These are phyloP conservation scores for Myiothlypis chrysogaster DNA, from an alignment of 2,797 vertebrate genomes.

Conservation along the genomic window DNA sequence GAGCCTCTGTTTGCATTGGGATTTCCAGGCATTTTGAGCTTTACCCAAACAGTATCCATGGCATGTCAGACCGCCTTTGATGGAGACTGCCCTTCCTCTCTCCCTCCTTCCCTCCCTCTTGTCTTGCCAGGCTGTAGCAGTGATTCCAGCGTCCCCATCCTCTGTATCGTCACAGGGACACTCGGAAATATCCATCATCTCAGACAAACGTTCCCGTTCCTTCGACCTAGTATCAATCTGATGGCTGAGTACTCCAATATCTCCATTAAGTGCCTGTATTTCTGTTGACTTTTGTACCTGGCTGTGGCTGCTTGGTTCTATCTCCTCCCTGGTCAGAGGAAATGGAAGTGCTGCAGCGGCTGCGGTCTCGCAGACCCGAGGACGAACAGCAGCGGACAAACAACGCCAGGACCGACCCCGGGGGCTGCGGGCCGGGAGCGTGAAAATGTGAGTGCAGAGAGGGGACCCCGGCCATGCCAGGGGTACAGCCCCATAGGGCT, in stretches of 20 bases:
- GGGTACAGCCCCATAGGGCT: background rate
- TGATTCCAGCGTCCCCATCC: background rate
- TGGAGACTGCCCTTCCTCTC: conserved; percentile 9
- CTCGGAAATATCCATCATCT: background rate
- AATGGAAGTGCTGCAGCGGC: background rate
- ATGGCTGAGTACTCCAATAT: background rate
- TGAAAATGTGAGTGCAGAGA: background rate
- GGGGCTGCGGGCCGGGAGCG: background rate
- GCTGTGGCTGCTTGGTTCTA: background rate
- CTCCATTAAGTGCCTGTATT: background rate
- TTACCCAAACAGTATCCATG: background rate
- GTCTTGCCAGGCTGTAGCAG: background rate
- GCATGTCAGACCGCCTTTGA: background rate
- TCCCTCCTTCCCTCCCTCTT: background rate
- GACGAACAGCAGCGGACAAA: background rate
- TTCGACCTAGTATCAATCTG: background rate
- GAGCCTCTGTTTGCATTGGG: background rate
- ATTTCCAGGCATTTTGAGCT: background rate
- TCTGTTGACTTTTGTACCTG: background rate
- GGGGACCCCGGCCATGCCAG: background rate
- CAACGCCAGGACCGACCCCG: background rate
- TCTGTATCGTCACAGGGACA: background rate
- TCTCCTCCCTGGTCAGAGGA: background rate
- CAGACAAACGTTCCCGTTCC: fast-evolving
- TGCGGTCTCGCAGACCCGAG: background rate